Evolutionary conservation across 2,113 vertebrate genomes (phyloP), one percentile per base, ranked within the genome.

Genomic region (Istiophorus platypterus): DNA sequence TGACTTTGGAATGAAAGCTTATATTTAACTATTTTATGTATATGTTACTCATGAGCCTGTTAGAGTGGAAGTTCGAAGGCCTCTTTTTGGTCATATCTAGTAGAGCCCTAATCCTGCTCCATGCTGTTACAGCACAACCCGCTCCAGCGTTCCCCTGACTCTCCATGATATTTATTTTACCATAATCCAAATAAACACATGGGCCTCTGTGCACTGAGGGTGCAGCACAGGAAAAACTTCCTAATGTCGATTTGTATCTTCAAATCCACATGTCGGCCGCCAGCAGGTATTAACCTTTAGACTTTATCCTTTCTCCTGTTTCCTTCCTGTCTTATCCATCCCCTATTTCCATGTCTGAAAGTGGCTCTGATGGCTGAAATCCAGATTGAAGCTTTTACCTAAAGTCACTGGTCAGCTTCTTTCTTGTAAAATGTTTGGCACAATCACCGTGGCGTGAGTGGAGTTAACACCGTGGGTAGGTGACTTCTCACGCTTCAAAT

Each of bases 101-200:
- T 51, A 7, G 61, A n/a, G 22, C 80, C 88, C 69, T 89, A 81
- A 87, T 89, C 80, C 83, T 42, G 76, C 54, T 76, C 27, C 64
- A 41, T 82, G 89, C 84, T 88, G 78, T 59, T 80, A 59, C 86
- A 81, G 88, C 86, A 78, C 80, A 84, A 73, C 61, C 70, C 26
- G 68, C 75, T 73, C 64, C 70, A 45, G 47, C 26, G 6, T 56
- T 85, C 86, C 82, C 82, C 78, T 24, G 84, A 64, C 85, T 79
- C 82, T 24, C 73, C 63, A 20, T 86, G 85, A 87, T 89, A 89
- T 91, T 91, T 89, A 90, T 89, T 90, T 81, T 74, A 79, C 80
- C 82, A 62, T 85, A 89, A 89, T 88, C 91, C 85, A 88, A 84
- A 86, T 85, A 82, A 92, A 91, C 85, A 89, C 37, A 13, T n/a